Evolutionary conservation across 2,888 invertebrate genomes (phyloP).

Genomic region (Theretra japonica): DNA sequence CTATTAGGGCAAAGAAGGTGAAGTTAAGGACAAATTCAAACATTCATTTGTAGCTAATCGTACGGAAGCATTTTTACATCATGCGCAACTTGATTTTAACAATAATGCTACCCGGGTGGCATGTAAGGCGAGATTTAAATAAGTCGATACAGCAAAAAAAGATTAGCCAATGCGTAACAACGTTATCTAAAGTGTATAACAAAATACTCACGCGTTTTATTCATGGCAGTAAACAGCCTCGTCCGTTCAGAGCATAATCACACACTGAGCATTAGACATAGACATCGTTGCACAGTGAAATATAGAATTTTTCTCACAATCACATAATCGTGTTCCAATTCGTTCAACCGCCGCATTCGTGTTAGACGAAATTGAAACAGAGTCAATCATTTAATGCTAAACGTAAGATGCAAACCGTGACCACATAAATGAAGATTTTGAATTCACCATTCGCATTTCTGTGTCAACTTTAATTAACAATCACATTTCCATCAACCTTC

Average conservation of each 20-base stretch:
- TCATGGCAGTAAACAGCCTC: constrained; percentile 69
- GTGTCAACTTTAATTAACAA: constrained; percentile 84
- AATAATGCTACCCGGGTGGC: constrained; percentile 76
- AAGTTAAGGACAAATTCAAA: constrained; percentile 83
- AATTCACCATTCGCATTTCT: constrained; percentile 80
- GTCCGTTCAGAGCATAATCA: constrained; percentile 70
- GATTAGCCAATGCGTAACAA: constrained; percentile 32
- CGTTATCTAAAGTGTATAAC: constrained; percentile 14
- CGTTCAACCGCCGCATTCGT: constrained; percentile 80
- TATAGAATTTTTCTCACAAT: constrained; percentile 81
- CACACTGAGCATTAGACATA: constrained; percentile 71
- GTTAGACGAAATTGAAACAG: constrained; percentile 84
- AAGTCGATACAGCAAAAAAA: constrained; percentile 37
- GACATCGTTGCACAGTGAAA: constrained; percentile 68
- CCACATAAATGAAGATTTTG: constrained; percentile 82
- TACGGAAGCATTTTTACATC: constrained; percentile 76
- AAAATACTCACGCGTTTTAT: constrained; percentile 78
- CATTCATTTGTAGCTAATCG: constrained; percentile 80
- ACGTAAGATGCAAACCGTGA: constrained; percentile 80
- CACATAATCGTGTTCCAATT: constrained; percentile 81
- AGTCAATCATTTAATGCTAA: constrained; percentile 83
- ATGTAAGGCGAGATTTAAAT: constrained; percentile 40
- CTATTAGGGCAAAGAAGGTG: constrained; percentile 83
- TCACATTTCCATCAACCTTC: constrained; percentile 80
- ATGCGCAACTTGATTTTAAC: constrained; percentile 73